These are phyloP conservation scores for Dasysyrphus tricinctus DNA, from an alignment of 2,888 invertebrate genomes.

Conservation along the genomic window DNA sequence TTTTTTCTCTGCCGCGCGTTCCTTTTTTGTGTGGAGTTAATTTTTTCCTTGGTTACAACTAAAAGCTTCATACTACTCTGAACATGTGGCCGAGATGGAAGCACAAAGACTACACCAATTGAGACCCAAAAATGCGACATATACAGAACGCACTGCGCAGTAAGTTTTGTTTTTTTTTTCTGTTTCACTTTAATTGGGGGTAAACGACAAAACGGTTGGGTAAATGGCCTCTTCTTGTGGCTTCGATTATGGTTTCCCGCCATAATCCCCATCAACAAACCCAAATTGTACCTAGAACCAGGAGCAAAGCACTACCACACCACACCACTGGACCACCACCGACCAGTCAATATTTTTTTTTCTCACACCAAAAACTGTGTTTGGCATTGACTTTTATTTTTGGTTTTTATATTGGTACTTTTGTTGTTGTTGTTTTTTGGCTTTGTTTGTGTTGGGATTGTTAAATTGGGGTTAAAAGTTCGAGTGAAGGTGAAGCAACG, in stretches of 20 bases:
- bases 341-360: conserved; percentile 49
- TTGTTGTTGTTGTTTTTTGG: not conserved
- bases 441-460: conserved; percentile 36
- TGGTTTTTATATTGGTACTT: not conserved
- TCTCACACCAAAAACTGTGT: conserved; percentile 49
- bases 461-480: conserved; percentile 65
- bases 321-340: not conserved
- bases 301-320: conserved; percentile 27
- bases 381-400: conserved; percentile 68
- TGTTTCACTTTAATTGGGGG: conserved; percentile 60
- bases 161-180: conserved; percentile 42
- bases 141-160: conserved; percentile 63
- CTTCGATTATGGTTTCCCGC: conserved; percentile 67
- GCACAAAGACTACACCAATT: not conserved
- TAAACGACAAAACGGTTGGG: conserved; percentile 61
- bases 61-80: conserved; percentile 22
- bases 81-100: not conserved
- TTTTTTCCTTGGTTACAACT: conserved; percentile 39
- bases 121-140: conserved; percentile 28
- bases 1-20: conserved; percentile 31
- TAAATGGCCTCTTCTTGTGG: conserved; percentile 73
- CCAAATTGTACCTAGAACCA: conserved; percentile 43
- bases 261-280: conserved; percentile 52
- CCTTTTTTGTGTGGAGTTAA: conserved; percentile 7
- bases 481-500: conserved; percentile 30